These are phyloP conservation scores for Drosophila sturtevanti DNA, from an alignment of 1,140 invertebrate species.

Conservation along the genomic window DNA sequence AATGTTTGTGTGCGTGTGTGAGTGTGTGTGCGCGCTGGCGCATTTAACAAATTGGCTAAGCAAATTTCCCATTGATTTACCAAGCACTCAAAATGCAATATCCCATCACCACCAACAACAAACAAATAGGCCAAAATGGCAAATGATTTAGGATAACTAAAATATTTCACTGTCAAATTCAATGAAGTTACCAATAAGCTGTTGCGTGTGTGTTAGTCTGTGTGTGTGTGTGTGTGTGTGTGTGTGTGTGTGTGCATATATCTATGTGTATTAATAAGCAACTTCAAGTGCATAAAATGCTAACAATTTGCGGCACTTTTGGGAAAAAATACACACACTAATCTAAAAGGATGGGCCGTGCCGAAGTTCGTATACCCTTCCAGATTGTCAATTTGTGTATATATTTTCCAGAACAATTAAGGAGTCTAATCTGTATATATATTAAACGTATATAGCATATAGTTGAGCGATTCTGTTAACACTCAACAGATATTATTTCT, in stretches of 20 bases:
- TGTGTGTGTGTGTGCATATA: constrained; percentile 6
- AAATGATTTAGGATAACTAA: constrained; percentile 58
- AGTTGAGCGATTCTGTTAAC: too few relatives aligned
- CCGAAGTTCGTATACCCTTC: too few relatives aligned
- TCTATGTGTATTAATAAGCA: constrained; percentile 41
- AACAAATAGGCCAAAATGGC: constrained; percentile 25
- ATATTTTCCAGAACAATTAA: too few relatives aligned
- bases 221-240: background rate
- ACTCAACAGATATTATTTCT: too few relatives aligned
- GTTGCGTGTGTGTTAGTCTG: background rate
- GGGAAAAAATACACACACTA: background rate
- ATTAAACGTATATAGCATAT: too few relatives aligned
- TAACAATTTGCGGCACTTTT: constrained; percentile 44
- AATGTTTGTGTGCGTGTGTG: background rate
- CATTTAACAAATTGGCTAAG: constrained; percentile 62
- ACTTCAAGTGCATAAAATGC: constrained; percentile 47
- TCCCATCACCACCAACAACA: constrained; percentile 6
- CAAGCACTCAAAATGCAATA: constrained; percentile 45
- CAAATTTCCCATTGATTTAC: constrained; percentile 58
- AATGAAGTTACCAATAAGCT: constrained; percentile 45
- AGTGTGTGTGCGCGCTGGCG: constrained; percentile 22
- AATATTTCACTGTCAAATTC: constrained; percentile 63
- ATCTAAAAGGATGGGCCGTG: too few relatives aligned
- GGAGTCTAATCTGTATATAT: too few relatives aligned
- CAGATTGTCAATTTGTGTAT: too few relatives aligned